A percentile compares a stretch with the other conserved stretches of the same genome.
phyloP scores from a whole-genome alignment of 2,797 vertebrate genomes.

The Sarcoramphus papa region DNA sequence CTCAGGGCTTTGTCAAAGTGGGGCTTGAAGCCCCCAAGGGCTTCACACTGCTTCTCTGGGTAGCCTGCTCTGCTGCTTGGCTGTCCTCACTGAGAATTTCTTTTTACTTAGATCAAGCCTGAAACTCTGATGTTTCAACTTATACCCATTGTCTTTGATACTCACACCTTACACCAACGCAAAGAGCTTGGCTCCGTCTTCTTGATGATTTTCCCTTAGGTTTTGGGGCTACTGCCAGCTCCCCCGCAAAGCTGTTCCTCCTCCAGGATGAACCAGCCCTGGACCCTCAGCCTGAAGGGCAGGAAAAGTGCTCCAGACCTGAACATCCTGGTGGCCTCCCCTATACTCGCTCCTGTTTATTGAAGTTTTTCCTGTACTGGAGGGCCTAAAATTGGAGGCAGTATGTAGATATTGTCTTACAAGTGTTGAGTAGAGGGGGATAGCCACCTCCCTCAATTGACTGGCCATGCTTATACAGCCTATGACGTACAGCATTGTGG shows the following conservation, averaged over 20 bases:
- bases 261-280: not conserved
- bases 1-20: not conserved
- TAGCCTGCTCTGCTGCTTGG: rapidly evolving
- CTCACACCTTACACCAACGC: not conserved
- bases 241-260: not conserved
- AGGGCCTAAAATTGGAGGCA: not conserved
- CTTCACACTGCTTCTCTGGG: not conserved
- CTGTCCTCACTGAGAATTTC: not conserved
- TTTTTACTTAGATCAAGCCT: not conserved
- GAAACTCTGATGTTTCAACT: not conserved
- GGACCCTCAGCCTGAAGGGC: not conserved
- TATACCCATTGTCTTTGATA: not conserved
- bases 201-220: not conserved
- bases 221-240: rapidly evolving
- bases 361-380: not conserved
- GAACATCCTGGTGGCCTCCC: not conserved
- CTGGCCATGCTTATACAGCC: not conserved
- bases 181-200: not conserved
- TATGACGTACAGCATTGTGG: not conserved
- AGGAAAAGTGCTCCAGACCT: not conserved
- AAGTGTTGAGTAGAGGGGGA: rapidly evolving
- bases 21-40: not conserved
- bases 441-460: not conserved
- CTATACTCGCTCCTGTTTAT: not conserved
- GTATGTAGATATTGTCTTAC: not conserved